Percentiles rank a stretch among this genome's conserved stretches.
Evolutionary conservation across 2,113 vertebrate genomes (phyloP).

Genomic region (Eulemur rufifrons): DNA sequence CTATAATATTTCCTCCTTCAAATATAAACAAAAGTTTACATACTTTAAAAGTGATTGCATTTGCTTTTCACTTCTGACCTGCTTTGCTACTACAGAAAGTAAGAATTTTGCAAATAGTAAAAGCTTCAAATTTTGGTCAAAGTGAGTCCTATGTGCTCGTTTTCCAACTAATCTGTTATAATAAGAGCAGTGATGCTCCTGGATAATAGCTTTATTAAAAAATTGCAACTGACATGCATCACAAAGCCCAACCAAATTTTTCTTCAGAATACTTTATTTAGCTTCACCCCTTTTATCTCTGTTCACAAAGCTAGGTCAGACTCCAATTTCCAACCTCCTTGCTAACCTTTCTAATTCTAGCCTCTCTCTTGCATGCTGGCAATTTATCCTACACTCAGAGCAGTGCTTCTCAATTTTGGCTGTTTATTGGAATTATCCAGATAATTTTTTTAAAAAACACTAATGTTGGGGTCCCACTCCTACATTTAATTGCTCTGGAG

Average conservation of each 20-base stretch:
- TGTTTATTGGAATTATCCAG: conserved; percentile 14
- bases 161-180: conserved; percentile 48
- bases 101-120: conserved; percentile 29
- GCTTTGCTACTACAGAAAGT: conserved; percentile 13
- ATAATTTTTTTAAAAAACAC: not conserved
- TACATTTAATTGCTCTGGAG: not conserved
- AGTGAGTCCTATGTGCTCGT: not conserved
- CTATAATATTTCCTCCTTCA: conserved; percentile 10
- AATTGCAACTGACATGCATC: conserved; percentile 53
- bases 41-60: not conserved
- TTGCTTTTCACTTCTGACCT: not conserved
- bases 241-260: conserved; percentile 39
- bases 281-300: conserved; percentile 55
- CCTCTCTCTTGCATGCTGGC: not conserved
- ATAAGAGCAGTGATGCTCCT: conserved; percentile 1
- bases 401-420: not conserved
- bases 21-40: not conserved
- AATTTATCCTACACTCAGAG: not conserved
- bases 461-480: not conserved
- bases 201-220: conserved; percentile 60
- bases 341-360: conserved; percentile 56
- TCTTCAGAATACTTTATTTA: conserved; percentile 50
- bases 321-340: conserved; percentile 12
- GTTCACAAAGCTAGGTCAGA: conserved; percentile 58
- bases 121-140: conserved; percentile 1